Evolutionary conservation across 2,888 invertebrate genomes (phyloP).

Genomic region (Cylindroiulus punctatus): DNA sequence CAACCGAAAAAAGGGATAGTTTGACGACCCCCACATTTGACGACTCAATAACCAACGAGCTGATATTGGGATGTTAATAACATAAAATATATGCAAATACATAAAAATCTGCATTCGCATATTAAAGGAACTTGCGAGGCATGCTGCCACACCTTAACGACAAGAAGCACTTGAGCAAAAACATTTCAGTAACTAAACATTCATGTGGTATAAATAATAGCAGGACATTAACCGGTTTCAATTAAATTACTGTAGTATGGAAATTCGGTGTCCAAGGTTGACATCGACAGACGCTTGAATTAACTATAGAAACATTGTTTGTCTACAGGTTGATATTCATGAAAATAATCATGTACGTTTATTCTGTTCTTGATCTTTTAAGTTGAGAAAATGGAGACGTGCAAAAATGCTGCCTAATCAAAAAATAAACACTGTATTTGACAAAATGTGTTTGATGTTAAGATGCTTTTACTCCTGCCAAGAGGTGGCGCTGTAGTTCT

Average conservation of each 20-base stretch:
- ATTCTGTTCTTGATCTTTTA: too few species aligned
- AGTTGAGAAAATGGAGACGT: too few species aligned
- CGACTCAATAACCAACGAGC: not conserved
- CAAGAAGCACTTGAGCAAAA: not conserved
- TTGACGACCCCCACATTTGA: not conserved
- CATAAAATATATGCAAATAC: not conserved
- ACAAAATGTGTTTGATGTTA: too few species aligned
- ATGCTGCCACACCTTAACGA: not conserved
- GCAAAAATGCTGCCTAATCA: too few species aligned
- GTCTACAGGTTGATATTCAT: not conserved
- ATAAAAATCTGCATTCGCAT: not conserved
- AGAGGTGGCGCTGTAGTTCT: too few species aligned
- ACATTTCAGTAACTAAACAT: not conserved
- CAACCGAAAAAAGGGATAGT: too few species aligned
- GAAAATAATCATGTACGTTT: too few species aligned
- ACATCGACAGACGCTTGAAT: not conserved
- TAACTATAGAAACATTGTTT: not conserved
- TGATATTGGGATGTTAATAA: not conserved
- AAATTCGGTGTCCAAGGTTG: not conserved
- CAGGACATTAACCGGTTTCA: slow-evolving; percentile 8
- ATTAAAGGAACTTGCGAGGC: not conserved
- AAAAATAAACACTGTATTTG: too few species aligned
- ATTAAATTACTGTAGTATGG: not conserved
- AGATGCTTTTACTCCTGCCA: too few species aligned
- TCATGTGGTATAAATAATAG: not conserved